Percentiles rank a stretch among this genome's conserved stretches.
Evolutionary conservation across 2,113 vertebrate species (phyloP).

Genomic region (Prunella himalayana): DNA sequence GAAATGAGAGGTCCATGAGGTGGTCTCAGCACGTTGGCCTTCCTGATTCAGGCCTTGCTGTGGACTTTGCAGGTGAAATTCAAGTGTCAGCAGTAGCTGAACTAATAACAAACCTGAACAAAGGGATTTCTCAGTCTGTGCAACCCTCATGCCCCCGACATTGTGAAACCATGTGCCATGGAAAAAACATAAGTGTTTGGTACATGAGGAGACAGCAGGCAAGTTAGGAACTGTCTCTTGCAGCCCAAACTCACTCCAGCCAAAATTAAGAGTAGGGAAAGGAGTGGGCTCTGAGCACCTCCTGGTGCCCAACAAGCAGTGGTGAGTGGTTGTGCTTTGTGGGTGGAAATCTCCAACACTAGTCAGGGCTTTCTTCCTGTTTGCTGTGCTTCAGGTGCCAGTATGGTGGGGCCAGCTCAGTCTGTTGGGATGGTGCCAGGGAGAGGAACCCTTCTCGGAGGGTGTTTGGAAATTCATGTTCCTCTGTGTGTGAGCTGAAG

Average conservation of each 20-base stretch:
- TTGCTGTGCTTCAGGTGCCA: accelerated
- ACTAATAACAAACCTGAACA: neutral
- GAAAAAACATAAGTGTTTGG: neutral
- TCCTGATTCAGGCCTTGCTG: neutral
- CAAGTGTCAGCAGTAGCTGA: neutral
- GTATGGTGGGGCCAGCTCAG: accelerated
- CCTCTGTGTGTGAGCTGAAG: neutral
- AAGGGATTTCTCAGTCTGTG: neutral
- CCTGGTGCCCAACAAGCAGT: neutral
- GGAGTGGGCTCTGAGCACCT: neutral
- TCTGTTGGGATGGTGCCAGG: accelerated
- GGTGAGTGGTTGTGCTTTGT: neutral
- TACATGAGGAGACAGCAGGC: neutral
- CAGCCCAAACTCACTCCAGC: neutral
- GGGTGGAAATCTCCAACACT: neutral
- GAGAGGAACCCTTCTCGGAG: neutral
- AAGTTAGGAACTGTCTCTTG: neutral
- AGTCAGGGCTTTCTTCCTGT: neutral
- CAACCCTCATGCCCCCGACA: accelerated
- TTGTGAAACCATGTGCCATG: neutral
- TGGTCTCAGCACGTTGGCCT: neutral
- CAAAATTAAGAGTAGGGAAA: neutral
- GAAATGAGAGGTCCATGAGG: neutral
- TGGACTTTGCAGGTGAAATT: neutral
- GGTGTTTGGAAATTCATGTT: neutral